Conservation (phyloP, 1,140 invertebrate species). For the Acromyrmex heyeri region DNA sequence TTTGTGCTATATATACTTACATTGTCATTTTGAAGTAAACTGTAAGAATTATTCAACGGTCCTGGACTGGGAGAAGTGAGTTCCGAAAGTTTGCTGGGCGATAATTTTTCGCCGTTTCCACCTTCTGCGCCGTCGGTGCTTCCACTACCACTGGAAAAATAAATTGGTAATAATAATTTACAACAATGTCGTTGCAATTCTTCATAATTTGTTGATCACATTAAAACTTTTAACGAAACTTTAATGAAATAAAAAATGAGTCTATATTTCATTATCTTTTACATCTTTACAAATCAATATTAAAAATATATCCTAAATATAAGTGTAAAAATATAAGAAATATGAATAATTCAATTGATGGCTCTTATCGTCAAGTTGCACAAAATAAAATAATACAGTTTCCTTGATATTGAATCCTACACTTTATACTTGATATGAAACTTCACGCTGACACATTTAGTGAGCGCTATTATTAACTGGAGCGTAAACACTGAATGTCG, state of each 20-base stretch:
- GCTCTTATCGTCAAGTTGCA: background rate
- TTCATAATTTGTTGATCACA: background rate
- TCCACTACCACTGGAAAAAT: conserved; percentile 82
- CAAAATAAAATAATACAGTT: background rate
- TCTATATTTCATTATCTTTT: background rate
- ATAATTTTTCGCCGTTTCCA: conserved; percentile 84
- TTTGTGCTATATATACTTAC: conserved; percentile 75
- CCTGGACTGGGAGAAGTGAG: conserved; percentile 84
- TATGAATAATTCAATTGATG: background rate
- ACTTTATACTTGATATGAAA: conserved; percentile 25
- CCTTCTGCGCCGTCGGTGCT: conserved; percentile 85
- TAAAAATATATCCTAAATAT: conserved; percentile 8
- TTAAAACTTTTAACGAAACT: background rate
- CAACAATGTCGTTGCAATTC: background rate
- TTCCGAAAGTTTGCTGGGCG: conserved; percentile 83
- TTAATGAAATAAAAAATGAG: background rate
- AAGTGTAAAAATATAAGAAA: background rate
- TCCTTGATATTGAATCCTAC: background rate
- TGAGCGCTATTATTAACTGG: conserved; percentile 43
- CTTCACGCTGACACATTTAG: conserved; percentile 28
- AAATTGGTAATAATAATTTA: conserved; percentile 19
- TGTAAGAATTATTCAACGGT: conserved; percentile 83
- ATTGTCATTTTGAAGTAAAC: conserved; percentile 82
- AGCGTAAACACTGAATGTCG: conserved; percentile 30
- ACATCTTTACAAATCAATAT: background rate